A percentile compares a stretch with the other conserved stretches of the same genome.
Conservation (phyloP, 2,888 invertebrate species). For the Subacronicta megacephala region DNA sequence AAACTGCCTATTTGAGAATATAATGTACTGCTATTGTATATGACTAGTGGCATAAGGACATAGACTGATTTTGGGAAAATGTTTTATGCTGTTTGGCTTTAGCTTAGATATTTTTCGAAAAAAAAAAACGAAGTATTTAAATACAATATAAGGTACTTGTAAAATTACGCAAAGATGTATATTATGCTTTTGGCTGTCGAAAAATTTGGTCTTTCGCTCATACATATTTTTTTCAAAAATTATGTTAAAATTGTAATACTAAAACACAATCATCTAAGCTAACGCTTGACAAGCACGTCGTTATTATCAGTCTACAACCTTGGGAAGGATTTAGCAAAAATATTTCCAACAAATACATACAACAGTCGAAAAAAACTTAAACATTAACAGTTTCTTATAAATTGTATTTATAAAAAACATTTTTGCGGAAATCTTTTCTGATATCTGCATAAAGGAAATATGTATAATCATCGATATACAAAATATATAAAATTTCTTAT, state of each 20-base stretch:
- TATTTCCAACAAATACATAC: slow-evolving; percentile 63
- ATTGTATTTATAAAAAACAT: slow-evolving; percentile 66
- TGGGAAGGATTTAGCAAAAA: slow-evolving; percentile 67
- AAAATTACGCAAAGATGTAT: background rate
- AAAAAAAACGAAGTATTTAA: background rate
- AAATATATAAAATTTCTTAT: slow-evolving; percentile 60
- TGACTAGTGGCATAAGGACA: slow-evolving; percentile 79
- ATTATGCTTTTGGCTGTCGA: slow-evolving; percentile 8
- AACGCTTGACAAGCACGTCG: slow-evolving; percentile 4
- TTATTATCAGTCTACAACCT: slow-evolving; percentile 63
- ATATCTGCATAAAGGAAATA: slow-evolving; percentile 68
- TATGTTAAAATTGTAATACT: background rate
- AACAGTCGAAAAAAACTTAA: slow-evolving; percentile 60
- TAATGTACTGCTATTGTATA: slow-evolving; percentile 76
- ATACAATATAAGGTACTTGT: background rate
- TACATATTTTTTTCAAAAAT: background rate
- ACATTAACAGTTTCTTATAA: slow-evolving; percentile 54
- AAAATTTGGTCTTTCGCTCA: background rate
- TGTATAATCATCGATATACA: slow-evolving; percentile 66
- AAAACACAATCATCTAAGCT: slow-evolving; percentile 1
- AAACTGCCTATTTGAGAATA: slow-evolving; percentile 75
- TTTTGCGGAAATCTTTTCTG: slow-evolving; percentile 74
- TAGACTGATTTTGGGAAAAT: slow-evolving; percentile 58
- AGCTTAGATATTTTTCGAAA: background rate
- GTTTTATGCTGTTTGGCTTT: slow-evolving; percentile 14